A percentile compares a stretch with the other conserved stretches of the same genome.
phyloP scores from a whole-genome alignment of 2,113 vertebrate genomes.

The Rousettus leschenaultii region DNA sequence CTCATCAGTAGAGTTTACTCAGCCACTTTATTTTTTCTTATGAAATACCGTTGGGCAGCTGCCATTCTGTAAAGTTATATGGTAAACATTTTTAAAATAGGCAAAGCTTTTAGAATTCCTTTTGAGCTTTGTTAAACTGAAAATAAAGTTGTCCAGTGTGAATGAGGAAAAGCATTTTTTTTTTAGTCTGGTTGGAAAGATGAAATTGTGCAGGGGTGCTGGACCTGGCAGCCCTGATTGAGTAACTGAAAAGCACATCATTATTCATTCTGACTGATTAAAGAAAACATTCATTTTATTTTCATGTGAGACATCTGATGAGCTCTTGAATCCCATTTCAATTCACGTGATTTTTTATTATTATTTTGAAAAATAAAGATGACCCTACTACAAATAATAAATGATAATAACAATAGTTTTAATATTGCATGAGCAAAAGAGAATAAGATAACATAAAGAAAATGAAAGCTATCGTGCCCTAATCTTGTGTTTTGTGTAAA shows the following conservation, averaged over 20 bases:
- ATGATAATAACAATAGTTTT: slow-evolving; percentile 56
- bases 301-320: slow-evolving; percentile 61
- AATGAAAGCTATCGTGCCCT: slow-evolving; percentile 28
- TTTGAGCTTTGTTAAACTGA: slow-evolving; percentile 72
- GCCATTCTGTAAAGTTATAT: slow-evolving; percentile 55
- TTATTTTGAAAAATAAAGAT: slow-evolving; percentile 58
- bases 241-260: slow-evolving; percentile 60
- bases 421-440: slow-evolving; percentile 40
- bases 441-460: slow-evolving; percentile 55
- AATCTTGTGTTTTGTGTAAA: slow-evolving; percentile 45
- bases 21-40: slow-evolving; percentile 63
- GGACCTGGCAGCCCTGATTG: slow-evolving; percentile 53
- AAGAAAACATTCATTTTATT: slow-evolving; percentile 68
- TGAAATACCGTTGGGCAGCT: background rate
- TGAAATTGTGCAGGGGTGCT: slow-evolving; percentile 45
- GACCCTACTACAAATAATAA: slow-evolving; percentile 49
- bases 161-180: slow-evolving; percentile 53
- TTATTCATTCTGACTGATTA: slow-evolving; percentile 77
- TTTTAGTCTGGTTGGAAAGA: slow-evolving; percentile 46
- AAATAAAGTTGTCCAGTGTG: slow-evolving; percentile 70
- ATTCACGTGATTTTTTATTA: slow-evolving; percentile 44
- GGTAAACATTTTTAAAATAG: slow-evolving; percentile 71
- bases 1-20: slow-evolving; percentile 17
- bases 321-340: slow-evolving; percentile 58
- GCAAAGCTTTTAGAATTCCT: slow-evolving; percentile 70